Evolutionary conservation across 2,888 invertebrate genomes (phyloP), one percentile per base, ranked within the genome.

Genomic region (Gisinianus flammeolus): DNA sequence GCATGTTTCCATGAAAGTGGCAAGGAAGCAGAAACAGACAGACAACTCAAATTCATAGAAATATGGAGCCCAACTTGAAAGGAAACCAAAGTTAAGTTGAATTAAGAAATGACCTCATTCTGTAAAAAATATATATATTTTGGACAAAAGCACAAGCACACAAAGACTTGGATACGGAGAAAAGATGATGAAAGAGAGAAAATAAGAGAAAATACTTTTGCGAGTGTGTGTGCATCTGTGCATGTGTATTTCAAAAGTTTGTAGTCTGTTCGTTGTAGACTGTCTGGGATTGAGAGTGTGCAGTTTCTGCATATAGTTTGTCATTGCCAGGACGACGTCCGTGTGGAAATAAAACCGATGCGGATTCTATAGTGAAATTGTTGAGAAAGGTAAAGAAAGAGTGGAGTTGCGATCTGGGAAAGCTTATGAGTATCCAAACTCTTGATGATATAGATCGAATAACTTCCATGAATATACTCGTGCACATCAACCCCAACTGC

Each of bases 381-480:
- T 67, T 67, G 67, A 67, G 67, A 67, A 67, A 67, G 67, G 67
- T 67, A 31, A 31, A 8, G 67, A 5, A 31, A 31, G 31, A 19
- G 28, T 8, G 10, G n/a, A 8, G 26, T 12, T n/a, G 3, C 16
- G 30, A 2, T 16, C 5, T 10, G 31, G 6, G 31, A 67, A 26
- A 16, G 44, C 6, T 6, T 2, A 12, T 44, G 44, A 10, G 16
- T 8, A 12, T 26, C 30, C 28, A 67, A 67, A 16, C 28, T n/a
- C 8, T 10, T 6, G 12, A 44, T 10, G 44, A 44, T 6, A 44
- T 12, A 44, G 44, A 12, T 6, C 12, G 26, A 67, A 30, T 30
- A 67, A 67, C n/a, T 28, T 31, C n/a, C 28, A 31, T 30, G 31
- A 44, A 44, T 44, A 44, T 16, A 44, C 16, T 10, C 6, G 6